A percentile compares a stretch with the other conserved stretches of the same genome.
Evolutionary conservation across 2,888 invertebrate genomes (phyloP).

Genomic region (Andrena dorsata): DNA sequence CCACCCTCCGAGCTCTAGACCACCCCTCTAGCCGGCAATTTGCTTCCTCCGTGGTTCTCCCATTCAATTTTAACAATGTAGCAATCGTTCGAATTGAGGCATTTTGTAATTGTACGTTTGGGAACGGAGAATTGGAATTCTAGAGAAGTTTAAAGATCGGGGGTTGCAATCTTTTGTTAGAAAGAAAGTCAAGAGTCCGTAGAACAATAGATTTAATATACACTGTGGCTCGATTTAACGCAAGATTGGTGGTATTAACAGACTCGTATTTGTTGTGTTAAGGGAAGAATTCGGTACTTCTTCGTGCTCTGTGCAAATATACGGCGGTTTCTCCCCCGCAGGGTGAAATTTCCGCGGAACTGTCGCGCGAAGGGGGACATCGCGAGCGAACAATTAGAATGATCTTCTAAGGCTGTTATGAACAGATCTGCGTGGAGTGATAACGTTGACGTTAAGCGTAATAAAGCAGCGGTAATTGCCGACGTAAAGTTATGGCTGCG

Average conservation of each 20-base stretch:
- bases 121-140: neutral
- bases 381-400: constrained; percentile 47
- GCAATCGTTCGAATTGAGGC: neutral
- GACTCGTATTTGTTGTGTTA: neutral
- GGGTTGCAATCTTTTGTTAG: neutral
- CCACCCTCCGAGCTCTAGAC: neutral
- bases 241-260: too few relatives aligned
- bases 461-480: constrained; percentile 79
- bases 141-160: neutral
- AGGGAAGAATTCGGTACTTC: neutral
- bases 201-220: too few relatives aligned
- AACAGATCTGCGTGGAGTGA: constrained; percentile 70
- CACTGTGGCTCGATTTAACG: too few relatives aligned
- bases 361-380: constrained; percentile 36
- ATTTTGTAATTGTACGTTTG: neutral
- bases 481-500: constrained; percentile 71
- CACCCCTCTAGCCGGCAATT: constrained; percentile 14
- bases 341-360: neutral
- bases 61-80: neutral
- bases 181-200: too few relatives aligned
- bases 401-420: constrained; percentile 37
- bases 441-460: constrained; percentile 75
- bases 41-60: neutral
- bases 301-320: too few relatives aligned
- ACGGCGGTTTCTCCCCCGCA: too few relatives aligned